Evolutionary conservation across 1,140 invertebrate genomes (phyloP), one percentile per base, ranked within the genome.

Genomic region (Homalodisca vitripennis): DNA sequence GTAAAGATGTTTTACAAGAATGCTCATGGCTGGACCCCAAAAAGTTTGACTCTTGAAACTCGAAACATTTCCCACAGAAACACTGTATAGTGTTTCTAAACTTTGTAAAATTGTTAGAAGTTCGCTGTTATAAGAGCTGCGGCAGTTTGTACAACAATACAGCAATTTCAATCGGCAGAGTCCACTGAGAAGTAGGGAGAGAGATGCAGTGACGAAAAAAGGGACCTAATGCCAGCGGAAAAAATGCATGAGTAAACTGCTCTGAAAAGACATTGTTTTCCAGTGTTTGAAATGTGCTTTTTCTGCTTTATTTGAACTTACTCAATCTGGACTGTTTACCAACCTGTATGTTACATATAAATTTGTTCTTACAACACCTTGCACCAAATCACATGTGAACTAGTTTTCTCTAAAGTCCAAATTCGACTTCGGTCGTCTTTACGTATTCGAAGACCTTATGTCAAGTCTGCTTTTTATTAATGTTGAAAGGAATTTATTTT

Each of bases 401-500:
- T n/a, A 66, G 65, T 66, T 46, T 66, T 66, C 48, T 47, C 41
- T 20, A 47, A 66, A 48, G 2, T 66, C 24, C 46, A 66, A 47
- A 46, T 20, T 46, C 65, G 34, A 24, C 66, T 70, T 47, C 17
- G 69, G 47, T 46, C 69, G 20, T 26, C 66, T 67, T 67, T 70
- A 51, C 27, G 69, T n/a, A n/a, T n/a, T n/a, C 27, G 24, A 70
- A 67, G 69, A 70, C 63, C 69, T 70, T 48, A 51, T 48, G 63
- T 69, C 64, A 22, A 70, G 67, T 20, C 29, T 68, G 2, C 66
- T 67, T 2, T 70, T 70, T 47, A 70, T 70, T 6, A 70, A 70
- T 47, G 66, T 70, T 69, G 69, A 69, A 27, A 70, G 69, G 48
- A 65, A 70, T 53, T 70, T 70, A 31, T 68, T 68, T 70, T 67